These are phyloP conservation scores for Ectropis crepuscularia DNA, from an alignment of 2,888 invertebrate genomes.

Conservation along the genomic window DNA sequence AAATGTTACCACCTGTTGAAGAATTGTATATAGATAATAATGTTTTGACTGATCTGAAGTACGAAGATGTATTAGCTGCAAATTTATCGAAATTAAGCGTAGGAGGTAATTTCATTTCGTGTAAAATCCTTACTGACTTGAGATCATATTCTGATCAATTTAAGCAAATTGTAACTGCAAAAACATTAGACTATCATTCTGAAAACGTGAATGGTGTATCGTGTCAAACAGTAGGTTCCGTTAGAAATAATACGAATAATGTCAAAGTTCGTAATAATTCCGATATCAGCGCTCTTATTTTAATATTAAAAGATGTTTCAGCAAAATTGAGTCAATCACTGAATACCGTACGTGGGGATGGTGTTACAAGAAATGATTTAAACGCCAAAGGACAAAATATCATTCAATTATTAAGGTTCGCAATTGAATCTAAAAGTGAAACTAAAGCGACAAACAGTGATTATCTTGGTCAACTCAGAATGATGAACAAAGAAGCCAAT, in stretches of 20 bases:
- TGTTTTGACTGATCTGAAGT: conserved; percentile 32
- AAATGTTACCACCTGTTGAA: conserved; percentile 33
- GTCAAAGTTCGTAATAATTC: conserved; percentile 19
- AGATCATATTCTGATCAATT: conserved; percentile 32
- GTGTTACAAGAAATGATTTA: conserved; percentile 13
- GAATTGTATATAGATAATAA: conserved; percentile 41
- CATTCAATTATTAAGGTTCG: conserved; percentile 17
- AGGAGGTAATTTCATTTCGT: conserved; percentile 42
- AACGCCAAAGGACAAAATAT: conserved; percentile 15
- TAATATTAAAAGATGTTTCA: conserved; percentile 30
- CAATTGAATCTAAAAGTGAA: conserved; percentile 23
- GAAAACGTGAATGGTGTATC: conserved; percentile 42
- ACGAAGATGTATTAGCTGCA: conserved; percentile 32
- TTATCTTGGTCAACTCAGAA: conserved; percentile 21
- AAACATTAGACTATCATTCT: conserved; percentile 27
- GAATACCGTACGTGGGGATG: conserved; percentile 24
- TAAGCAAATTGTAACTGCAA: conserved; percentile 27
- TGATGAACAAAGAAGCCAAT: conserved; percentile 26
- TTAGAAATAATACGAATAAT: conserved; percentile 7
- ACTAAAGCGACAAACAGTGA: conserved; percentile 17
- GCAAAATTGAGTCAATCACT: conserved; percentile 27
- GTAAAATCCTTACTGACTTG: conserved; percentile 37
- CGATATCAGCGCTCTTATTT: conserved; percentile 31
- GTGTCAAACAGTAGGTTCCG: conserved; percentile 26
- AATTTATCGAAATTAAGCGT: conserved; percentile 34